Conservation (phyloP, 2,113 vertebrate genomes). For the Lucifuga dentata region DNA sequence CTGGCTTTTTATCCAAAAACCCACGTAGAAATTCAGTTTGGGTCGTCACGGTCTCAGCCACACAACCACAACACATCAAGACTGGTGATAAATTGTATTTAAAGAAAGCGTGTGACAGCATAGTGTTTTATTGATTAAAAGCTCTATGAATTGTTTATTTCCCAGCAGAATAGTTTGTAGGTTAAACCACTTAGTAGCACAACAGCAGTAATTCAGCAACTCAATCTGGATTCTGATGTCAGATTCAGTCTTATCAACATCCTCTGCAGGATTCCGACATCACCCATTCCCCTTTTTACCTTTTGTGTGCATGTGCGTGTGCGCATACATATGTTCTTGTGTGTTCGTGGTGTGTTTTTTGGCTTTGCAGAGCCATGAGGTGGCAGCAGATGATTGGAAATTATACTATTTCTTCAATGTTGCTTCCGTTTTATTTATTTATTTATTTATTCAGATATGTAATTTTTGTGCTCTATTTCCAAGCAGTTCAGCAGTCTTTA, state of each 20-base stretch:
- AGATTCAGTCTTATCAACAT: no score
- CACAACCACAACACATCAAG: no score
- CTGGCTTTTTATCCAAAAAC: conserved; percentile 9
- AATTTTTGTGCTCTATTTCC: conserved; percentile 3
- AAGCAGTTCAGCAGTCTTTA: conserved; percentile 18
- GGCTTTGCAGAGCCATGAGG: conserved; percentile 1
- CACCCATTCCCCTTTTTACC: neutral
- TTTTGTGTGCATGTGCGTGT: neutral
- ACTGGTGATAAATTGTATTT: neutral
- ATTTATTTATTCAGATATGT: conserved; percentile 22
- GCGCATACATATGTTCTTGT: no score
- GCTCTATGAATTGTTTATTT: neutral
- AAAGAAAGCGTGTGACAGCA: neutral
- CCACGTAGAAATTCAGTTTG: no score
- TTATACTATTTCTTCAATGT: neutral
- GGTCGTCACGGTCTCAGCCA: no score
- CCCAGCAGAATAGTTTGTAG: neutral
- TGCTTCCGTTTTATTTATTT: conserved; percentile 9
- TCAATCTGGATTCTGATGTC: no score
- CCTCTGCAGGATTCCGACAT: no score
- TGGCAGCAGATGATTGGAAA: neutral
- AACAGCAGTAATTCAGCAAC: neutral
- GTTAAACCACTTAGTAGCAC: neutral
- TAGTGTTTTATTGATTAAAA: neutral
- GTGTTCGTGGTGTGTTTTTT: neutral